phyloP scores from a whole-genome alignment of 2,797 vertebrate genomes.

The Myotis planiceps region DNA sequence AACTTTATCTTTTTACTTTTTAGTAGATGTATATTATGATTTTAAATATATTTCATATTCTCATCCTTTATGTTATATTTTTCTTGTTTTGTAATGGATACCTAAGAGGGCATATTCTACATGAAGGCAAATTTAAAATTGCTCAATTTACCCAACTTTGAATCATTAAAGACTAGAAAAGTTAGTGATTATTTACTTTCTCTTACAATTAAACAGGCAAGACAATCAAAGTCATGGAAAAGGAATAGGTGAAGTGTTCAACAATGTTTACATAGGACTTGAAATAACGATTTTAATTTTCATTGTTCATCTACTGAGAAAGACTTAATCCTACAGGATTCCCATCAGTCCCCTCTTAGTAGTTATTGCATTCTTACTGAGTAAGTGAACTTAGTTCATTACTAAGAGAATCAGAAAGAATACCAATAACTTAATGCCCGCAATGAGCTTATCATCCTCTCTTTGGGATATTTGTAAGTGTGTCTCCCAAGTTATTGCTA shows the following conservation, averaged over 20 bases:
- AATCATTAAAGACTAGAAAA: constrained; percentile 11
- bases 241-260: not conserved
- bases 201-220: not conserved
- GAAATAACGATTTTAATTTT: not conserved
- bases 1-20: constrained; percentile 67
- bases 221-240: not conserved
- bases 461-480: not conserved
- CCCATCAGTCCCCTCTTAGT: not conserved
- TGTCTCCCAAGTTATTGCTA: not conserved
- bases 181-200: not conserved
- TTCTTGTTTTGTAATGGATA: not conserved
- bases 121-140: not conserved
- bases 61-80: not conserved
- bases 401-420: not conserved
- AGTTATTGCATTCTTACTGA: not conserved
- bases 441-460: not conserved
- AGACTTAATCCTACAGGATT: not conserved
- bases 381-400: not conserved
- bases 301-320: not conserved
- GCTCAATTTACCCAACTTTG: not conserved
- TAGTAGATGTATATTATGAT: constrained; percentile 55
- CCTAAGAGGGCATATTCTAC: not conserved
- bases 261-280: not conserved
- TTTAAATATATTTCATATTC: constrained; percentile 63
- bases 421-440: not conserved